These are phyloP conservation scores for Oncorhynchus clarkii DNA, from an alignment of 2,113 vertebrate species.

Conservation along the genomic window DNA sequence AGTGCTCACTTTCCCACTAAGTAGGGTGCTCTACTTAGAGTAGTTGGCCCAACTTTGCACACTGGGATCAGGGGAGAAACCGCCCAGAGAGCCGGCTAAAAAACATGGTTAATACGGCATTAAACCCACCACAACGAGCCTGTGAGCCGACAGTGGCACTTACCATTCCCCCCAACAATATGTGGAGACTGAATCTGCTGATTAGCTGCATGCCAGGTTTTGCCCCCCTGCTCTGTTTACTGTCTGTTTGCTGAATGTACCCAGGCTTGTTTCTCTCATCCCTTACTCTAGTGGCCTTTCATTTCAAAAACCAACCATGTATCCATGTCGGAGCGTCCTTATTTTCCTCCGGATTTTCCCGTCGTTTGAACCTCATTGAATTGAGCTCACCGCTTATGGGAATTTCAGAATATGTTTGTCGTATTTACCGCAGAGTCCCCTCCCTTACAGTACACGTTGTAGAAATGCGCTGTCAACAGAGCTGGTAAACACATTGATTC, in stretches of 20 bases:
- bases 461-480: neutral
- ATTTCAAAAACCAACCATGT: neutral
- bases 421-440: neutral
- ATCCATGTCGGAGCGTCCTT: neutral
- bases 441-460: neutral
- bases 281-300: neutral
- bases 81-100: neutral
- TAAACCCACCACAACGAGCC: neutral
- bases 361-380: neutral
- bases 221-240: neutral
- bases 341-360: neutral
- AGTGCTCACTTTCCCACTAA: neutral
- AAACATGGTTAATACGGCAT: neutral
- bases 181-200: neutral
- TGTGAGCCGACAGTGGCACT: neutral
- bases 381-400: neutral
- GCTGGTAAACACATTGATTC: neutral
- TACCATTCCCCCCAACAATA: neutral
- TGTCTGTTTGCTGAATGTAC: neutral
- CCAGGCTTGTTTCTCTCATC: neutral
- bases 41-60: neutral
- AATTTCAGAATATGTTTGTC: neutral
- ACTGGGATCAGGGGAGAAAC: neutral
- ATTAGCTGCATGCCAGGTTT: neutral
- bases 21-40: neutral